These are phyloP conservation scores for Thryonomys swinderianus DNA, from an alignment of 2,113 vertebrate genomes.

Conservation along the genomic window DNA sequence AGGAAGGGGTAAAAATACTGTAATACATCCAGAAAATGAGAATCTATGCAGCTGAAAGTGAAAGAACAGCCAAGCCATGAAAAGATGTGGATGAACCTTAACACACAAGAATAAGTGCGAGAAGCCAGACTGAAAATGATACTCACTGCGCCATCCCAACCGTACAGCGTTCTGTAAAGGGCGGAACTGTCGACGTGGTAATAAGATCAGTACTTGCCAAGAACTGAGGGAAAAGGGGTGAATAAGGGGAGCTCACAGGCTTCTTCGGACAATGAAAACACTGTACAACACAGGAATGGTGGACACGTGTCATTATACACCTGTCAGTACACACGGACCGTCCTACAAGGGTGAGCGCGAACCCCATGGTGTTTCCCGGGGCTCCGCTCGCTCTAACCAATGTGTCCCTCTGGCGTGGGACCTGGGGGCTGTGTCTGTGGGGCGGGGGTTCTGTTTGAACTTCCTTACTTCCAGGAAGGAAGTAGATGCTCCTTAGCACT, in stretches of 20 bases:
- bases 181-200: not conserved
- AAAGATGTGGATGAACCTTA: not conserved
- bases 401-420: not conserved
- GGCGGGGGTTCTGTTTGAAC: not conserved
- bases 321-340: not conserved
- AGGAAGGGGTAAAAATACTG: not conserved
- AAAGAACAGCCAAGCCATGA: not conserved
- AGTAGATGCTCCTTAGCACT: no score
- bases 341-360: no score
- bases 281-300: no score
- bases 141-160: not conserved
- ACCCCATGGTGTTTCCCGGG: rapidly evolving
- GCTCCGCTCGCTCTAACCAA: not conserved
- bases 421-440: no score
- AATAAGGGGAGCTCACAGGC: not conserved
- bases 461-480: no score
- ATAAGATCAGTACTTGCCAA: not conserved
- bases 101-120: not conserved
- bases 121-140: not conserved
- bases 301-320: rapidly evolving
- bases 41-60: not conserved
- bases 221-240: not conserved
- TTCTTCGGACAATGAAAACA: no score
- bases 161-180: not conserved
- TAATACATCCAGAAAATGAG: not conserved